These are phyloP conservation scores for Aphaenogaster ashmeadi DNA, from an alignment of 1,140 invertebrate species.

Conservation along the genomic window DNA sequence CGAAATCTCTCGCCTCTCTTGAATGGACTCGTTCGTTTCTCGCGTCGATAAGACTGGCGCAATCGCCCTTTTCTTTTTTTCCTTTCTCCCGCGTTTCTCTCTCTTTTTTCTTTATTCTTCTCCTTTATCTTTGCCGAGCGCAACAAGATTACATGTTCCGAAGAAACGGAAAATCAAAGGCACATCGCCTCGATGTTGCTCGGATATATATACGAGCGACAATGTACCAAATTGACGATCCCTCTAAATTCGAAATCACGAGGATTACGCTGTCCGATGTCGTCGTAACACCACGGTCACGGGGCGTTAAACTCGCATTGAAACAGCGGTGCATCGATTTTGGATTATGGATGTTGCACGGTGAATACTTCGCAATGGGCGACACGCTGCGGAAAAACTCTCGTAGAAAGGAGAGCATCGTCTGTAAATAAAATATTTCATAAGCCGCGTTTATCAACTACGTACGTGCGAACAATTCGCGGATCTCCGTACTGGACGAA, in stretches of 20 bases:
- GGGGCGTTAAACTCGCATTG: slow-evolving; percentile 53
- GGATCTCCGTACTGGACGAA: background rate
- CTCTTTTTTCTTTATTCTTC: background rate
- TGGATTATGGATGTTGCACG: slow-evolving; percentile 58
- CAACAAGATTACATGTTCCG: slow-evolving; percentile 15
- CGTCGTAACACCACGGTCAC: slow-evolving; percentile 52
- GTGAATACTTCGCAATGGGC: slow-evolving; percentile 30
- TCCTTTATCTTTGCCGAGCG: background rate
- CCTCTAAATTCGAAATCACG: slow-evolving; percentile 49
- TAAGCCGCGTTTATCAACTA: slow-evolving; percentile 21
- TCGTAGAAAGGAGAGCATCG: background rate
- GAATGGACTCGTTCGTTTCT: slow-evolving; percentile 23
- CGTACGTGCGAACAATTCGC: background rate
- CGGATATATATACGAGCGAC: background rate
- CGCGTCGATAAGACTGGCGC: slow-evolving; percentile 3
- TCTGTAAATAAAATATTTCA: slow-evolving; percentile 46
- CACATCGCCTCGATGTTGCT: background rate
- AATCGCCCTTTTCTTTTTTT: background rate
- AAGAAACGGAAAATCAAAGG: slow-evolving; percentile 13
- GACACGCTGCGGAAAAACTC: slow-evolving; percentile 8
- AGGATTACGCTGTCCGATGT: slow-evolving; percentile 42
- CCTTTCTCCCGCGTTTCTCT: background rate
- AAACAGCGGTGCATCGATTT: slow-evolving; percentile 56
- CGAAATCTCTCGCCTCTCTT: slow-evolving; percentile 21
- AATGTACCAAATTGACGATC: slow-evolving; percentile 48